Evolutionary conservation across 2,113 vertebrate species (phyloP), one percentile per base, ranked within the genome.

Genomic region (Urocolius indicus): DNA sequence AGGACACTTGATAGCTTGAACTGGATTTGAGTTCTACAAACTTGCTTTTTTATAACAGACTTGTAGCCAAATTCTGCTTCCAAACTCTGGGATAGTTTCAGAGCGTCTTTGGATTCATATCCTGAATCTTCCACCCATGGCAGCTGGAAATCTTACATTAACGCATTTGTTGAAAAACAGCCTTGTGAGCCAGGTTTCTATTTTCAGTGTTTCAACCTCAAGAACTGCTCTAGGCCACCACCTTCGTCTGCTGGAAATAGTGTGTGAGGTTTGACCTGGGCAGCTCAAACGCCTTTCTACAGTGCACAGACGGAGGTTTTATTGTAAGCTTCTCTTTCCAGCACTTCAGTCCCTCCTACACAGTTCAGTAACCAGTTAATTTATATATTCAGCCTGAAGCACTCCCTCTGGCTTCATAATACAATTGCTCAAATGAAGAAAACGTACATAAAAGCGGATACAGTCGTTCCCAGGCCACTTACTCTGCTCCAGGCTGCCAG

Each of bases 361-460:
- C 41, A 91, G 29, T 90, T 92, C 73, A 88, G 94, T 91, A 87
- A 57, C 54, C 94, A 94, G 57, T 78, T 89, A 96, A 97, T 92
- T 94, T 97, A 95, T 87, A 89, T 67, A 51, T 54, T 87, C 90
- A 84, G 80, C 79, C 85, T 89, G 82, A 92, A 92, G 88, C 87
- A 93, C 75, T 89, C 75, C 77, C 90, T 95, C 84, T 57, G 86
- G 87, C 69, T 97, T 91, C 84, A 94, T 90, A 93, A 79, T 38
- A 49, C 29, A 81, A 85, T 87, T 38, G 91, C 95, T 95, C 67
- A 92, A 93, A 94, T 94, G 59, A 94, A 91, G 69, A 96, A 96
- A 98, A 92, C 5, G 17, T 65, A 78, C 41, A 51, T 95, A 86
- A 91, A 96, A 96, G 84, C 2, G 5, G 61, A 94, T 74, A n/a